Base-by-base conservation (phyloP, 1,140 invertebrate genomes). In the Temnothorax curvispinosus region DNA sequence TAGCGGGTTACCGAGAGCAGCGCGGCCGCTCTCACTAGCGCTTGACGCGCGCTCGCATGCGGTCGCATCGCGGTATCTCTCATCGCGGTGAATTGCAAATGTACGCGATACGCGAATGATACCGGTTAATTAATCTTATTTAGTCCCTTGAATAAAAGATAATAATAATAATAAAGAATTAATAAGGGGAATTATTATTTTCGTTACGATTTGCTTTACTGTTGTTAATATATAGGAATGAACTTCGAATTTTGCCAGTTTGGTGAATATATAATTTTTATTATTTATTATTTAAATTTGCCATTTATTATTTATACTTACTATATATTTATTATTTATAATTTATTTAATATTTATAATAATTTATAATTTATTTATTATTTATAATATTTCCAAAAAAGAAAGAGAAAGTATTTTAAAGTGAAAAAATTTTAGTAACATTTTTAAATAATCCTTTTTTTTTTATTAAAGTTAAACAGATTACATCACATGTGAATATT, bases 1-100 rank as follows among this genome's bases (percentile, higher is more conserved):
- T n/a, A n/a, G n/a, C n/a, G n/a, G n/a, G n/a, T n/a, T n/a, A n/a
- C n/a, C n/a, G n/a, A n/a, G n/a, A n/a, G n/a, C n/a, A n/a, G n/a
- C n/a, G n/a, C n/a, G n/a, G 52, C 27, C 58, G 88, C 90, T 92
- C 93, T 93, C 93, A 91, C 93, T 94, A 91, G 89, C 92, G 92
- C 91, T 93, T 88, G 89, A 87, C 88, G 86, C 89, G 65, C 89
- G 62, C 75, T 21, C 8, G 47, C 38, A 38, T 50, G 38, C 75
- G n/a, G 77, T 80, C n/a, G 60, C 32, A 21, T 67, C 44, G 21
- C 47, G 18, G 13, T 21, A 32, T n/a, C 47, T 65, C 41, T 11
- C 44, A 35, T n/a, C 44, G 44, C 81, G 41, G 9, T 44, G 41
- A 74, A 65, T 44, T 38, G 27, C 47, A n/a, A 38, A 64, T 27